These are phyloP conservation scores for Entomyzon cyanotis DNA, from an alignment of 2,113 vertebrate genomes.

Conservation along the genomic window DNA sequence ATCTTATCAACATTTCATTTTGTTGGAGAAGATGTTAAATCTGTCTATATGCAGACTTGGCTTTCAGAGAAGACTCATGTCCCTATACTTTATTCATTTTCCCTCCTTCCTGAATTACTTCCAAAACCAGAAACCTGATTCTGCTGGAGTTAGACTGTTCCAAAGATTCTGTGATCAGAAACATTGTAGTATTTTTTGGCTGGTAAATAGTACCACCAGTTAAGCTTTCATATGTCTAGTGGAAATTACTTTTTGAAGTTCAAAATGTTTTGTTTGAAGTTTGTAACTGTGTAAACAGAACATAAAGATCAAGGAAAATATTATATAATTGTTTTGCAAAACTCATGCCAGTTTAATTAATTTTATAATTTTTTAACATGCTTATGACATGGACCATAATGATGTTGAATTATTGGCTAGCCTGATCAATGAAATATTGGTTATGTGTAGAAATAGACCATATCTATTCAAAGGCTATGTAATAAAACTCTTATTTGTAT, in stretches of 20 bases:
- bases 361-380: neutral
- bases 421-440: neutral
- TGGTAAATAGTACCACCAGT: neutral
- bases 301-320: neutral
- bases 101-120: neutral
- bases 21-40: neutral
- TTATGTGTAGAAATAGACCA: neutral
- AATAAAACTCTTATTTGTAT: neutral
- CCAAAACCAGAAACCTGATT: neutral
- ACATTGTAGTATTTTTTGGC: neutral
- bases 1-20: neutral
- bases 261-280: neutral
- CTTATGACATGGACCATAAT: neutral
- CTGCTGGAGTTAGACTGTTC: neutral
- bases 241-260: neutral
- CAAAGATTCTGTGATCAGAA: neutral
- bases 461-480: neutral
- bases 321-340: neutral
- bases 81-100: neutral
- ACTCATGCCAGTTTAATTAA: neutral
- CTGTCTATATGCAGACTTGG: neutral
- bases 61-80: neutral
- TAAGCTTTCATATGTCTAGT: neutral
- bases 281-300: neutral
- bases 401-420: neutral